Conservation (phyloP, 1,140 invertebrate species). For the Drosophila triauraria region DNA sequence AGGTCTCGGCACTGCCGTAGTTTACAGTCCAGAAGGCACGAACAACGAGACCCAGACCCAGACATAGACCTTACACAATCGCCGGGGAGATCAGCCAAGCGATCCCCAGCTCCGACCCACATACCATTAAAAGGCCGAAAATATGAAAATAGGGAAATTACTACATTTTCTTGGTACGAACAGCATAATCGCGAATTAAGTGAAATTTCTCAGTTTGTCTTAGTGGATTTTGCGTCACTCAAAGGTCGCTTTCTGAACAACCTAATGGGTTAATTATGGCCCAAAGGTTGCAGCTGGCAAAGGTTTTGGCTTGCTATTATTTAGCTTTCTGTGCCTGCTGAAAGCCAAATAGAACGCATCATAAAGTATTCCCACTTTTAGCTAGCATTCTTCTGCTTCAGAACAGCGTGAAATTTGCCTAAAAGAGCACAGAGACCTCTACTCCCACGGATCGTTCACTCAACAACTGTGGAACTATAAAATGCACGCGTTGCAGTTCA, state of each 20-base stretch:
- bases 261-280: conserved; percentile 69
- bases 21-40: conserved; percentile 81
- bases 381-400: conserved; percentile 21
- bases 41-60: conserved; percentile 50
- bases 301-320: conserved; percentile 18
- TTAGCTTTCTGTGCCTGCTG: conserved; percentile 2
- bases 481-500: conserved; percentile 72
- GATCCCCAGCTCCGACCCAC: conserved; percentile 62
- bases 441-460: conserved; percentile 44
- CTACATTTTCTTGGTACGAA: conserved; percentile 60
- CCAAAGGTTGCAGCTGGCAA: conserved; percentile 21
- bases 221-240: conserved; percentile 24
- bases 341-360: conserved; percentile 41
- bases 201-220: conserved; percentile 58
- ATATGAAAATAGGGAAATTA: conserved; percentile 72
- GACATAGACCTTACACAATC: conserved; percentile 70
- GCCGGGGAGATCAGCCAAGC: conserved; percentile 61
- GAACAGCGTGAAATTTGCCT: conserved; percentile 29
- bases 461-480: conserved; percentile 68
- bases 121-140: conserved; percentile 62
- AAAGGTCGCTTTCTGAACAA: conserved; percentile 79
- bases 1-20: conserved; percentile 40
- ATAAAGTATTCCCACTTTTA: conserved; percentile 45
- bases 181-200: conserved; percentile 54
- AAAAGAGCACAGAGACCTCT: conserved; percentile 30